A percentile compares a stretch with the other conserved stretches of the same genome.
phyloP scores from a whole-genome alignment of 2,888 invertebrate genomes.

The Dyspetes luteomarginatus region DNA sequence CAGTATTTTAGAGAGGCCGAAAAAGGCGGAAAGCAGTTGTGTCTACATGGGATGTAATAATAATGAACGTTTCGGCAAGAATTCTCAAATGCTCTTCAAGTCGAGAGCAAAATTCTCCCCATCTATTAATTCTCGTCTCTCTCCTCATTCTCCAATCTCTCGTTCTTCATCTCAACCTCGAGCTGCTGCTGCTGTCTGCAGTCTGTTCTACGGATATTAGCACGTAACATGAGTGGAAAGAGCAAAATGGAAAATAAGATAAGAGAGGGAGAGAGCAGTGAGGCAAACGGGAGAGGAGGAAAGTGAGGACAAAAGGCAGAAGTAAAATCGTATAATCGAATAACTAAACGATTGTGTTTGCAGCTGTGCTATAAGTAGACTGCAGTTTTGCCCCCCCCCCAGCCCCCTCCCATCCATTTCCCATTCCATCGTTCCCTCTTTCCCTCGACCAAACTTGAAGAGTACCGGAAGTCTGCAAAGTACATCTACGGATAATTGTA shows the following conservation, averaged over 20 bases:
- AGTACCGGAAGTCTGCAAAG: conserved; percentile 57
- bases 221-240: conserved; percentile 60
- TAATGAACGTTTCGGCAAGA: conserved; percentile 76
- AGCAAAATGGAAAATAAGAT: conserved; percentile 25
- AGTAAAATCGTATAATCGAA: conserved; percentile 74
- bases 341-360: conserved; percentile 76
- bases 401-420: conserved; percentile 8
- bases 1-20: too few relatives aligned
- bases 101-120: conserved; percentile 59
- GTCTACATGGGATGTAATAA: conserved; percentile 74
- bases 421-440: conserved; percentile 1
- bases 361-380: conserved; percentile 64
- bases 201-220: conserved; percentile 73
- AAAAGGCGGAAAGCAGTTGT: too few relatives aligned
- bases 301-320: conserved; percentile 50
- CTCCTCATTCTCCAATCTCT: conserved; percentile 58
- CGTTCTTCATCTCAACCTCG: conserved; percentile 68
- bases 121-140: conserved; percentile 42
- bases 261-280: conserved; percentile 51
- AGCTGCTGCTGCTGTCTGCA: conserved; percentile 66
- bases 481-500: conserved; percentile 40
- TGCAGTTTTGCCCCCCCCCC: conserved; percentile 8
- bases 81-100: conserved; percentile 75
- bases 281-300: conserved; percentile 40
- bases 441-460: conserved; percentile 3